These are phyloP conservation scores for Lamellibrachia satsuma DNA, from an alignment of 2,888 invertebrate species.

Conservation along the genomic window DNA sequence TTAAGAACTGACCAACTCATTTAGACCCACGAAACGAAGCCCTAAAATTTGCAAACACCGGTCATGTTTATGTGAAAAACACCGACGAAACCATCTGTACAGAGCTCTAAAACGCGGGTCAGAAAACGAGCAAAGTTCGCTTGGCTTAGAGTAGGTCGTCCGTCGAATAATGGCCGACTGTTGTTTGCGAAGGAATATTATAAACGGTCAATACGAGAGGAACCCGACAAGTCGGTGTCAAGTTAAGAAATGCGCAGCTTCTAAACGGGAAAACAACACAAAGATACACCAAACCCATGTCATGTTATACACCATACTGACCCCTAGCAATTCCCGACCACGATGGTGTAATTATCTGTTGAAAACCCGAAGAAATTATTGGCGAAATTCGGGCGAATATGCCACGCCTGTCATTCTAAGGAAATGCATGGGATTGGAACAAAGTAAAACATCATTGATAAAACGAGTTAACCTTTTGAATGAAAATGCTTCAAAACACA, in stretches of 20 bases:
- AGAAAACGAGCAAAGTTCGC: slow-evolving; percentile 3
- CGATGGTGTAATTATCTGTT: background rate
- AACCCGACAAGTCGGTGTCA: slow-evolving; percentile 12
- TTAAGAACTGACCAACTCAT: slow-evolving; percentile 13
- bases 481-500: slow-evolving; percentile 12
- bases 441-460: slow-evolving; percentile 17
- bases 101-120: background rate
- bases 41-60: background rate
- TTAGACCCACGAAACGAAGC: background rate
- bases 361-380: background rate
- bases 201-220: slow-evolving; percentile 13
- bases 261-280: slow-evolving; percentile 10
- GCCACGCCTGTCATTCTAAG: slow-evolving; percentile 1
- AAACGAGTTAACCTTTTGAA: slow-evolving; percentile 17
- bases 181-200: slow-evolving; percentile 17
- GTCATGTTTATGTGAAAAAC: background rate
- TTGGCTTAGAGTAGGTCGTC: slow-evolving; percentile 6
- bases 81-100: background rate
- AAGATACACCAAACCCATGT: background rate
- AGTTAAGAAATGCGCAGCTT: background rate
- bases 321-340: background rate
- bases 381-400: background rate
- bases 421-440: slow-evolving; percentile 17
- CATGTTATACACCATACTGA: slow-evolving; percentile 6
- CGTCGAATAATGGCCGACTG: slow-evolving; percentile 17